Evolutionary conservation across 2,797 vertebrate species (phyloP).

Genomic region (Chaenodraco wilsoni): DNA sequence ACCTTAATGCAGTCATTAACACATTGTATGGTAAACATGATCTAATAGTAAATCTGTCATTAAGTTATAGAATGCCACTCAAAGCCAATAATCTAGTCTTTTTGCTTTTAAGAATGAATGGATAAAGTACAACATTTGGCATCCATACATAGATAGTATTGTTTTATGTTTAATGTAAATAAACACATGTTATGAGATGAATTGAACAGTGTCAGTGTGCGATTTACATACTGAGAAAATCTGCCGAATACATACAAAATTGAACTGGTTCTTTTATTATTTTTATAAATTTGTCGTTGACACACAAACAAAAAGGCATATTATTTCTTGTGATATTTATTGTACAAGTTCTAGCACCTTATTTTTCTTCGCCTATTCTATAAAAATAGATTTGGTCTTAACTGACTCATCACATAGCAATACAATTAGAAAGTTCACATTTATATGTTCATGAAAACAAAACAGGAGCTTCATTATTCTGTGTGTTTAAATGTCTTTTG

Average conservation of each 20-base stretch:
- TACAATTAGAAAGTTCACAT: neutral
- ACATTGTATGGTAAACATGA: neutral
- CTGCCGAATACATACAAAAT: neutral
- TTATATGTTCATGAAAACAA: neutral
- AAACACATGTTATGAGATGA: conserved; percentile 67
- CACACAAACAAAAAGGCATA: neutral
- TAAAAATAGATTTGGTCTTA: neutral
- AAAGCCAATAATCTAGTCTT: neutral
- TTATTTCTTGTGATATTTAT: neutral
- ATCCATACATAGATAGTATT: conserved; percentile 10
- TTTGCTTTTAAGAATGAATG: conserved; percentile 24
- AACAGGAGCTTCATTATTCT: neutral
- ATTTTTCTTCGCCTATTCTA: conserved; percentile 6
- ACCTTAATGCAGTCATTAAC: neutral
- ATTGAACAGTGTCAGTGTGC: neutral
- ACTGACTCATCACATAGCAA: neutral
- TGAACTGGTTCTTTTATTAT: neutral
- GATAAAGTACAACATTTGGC: neutral
- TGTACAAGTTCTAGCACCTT: neutral
- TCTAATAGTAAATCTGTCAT: conserved; percentile 6
- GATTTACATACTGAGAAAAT: neutral
- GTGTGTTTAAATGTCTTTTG: neutral
- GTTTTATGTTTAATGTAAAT: conserved; percentile 72
- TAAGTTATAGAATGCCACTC: neutral
- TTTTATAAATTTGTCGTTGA: neutral